Evolutionary conservation across 2,888 invertebrate genomes (phyloP).

Genomic region (Machimus rusticus): DNA sequence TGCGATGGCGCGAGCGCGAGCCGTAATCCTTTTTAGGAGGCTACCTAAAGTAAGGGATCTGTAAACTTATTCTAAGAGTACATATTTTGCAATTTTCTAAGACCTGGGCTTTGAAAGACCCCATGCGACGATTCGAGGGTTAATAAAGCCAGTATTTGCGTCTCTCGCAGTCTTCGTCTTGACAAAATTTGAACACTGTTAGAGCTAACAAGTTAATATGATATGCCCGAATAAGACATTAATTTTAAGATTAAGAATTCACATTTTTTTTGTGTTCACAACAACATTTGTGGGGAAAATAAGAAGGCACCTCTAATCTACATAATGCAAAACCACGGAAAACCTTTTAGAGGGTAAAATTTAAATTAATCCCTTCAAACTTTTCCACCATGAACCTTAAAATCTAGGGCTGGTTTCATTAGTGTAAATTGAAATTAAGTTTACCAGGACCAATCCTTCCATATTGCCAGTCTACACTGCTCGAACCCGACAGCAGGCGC

Average conservation of each 20-base stretch:
- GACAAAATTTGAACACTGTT: not conserved
- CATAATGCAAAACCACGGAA: not conserved
- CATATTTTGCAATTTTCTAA: too few relatives aligned
- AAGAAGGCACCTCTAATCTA: not conserved
- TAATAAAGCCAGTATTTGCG: not conserved
- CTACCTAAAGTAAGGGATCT: too few relatives aligned
- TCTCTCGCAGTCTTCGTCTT: too few relatives aligned
- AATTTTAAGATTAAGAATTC: not conserved
- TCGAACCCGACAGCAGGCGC: not conserved
- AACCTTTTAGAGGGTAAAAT: constrained; percentile 7
- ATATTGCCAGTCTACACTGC: constrained; percentile 12
- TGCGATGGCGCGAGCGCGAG: too few relatives aligned
- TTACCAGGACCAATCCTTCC: constrained; percentile 27
- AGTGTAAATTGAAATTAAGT: constrained; percentile 39
- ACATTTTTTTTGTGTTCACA: not conserved
- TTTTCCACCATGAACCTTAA: constrained; percentile 5
- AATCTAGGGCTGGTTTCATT: constrained; percentile 27
- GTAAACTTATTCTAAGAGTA: too few relatives aligned
- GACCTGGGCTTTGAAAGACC: too few relatives aligned
- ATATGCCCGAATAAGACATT: not conserved
- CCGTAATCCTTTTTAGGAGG: too few relatives aligned
- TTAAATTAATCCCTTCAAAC: constrained; percentile 35
- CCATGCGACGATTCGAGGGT: too few relatives aligned
- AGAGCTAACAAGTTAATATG: not conserved
- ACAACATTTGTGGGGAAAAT: not conserved